Conservation (phyloP, 1,140 invertebrate genomes). For the Vanessa atalanta region DNA sequence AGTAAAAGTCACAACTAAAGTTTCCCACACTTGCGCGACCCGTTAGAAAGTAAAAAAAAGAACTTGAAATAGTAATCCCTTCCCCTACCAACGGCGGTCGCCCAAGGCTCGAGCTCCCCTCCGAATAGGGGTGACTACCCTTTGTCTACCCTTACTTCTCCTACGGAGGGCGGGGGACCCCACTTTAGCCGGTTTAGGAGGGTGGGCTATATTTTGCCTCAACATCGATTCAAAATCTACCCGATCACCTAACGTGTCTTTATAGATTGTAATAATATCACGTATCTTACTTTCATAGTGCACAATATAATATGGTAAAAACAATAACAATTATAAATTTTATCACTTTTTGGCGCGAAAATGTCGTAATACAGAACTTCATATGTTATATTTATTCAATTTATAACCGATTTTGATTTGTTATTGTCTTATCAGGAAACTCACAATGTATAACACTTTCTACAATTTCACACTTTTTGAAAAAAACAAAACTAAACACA, state of each 20-base stretch:
- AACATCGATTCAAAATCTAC: constrained; percentile 36
- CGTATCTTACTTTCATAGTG: constrained; percentile 1
- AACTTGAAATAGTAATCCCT: constrained; percentile 71
- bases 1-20: constrained; percentile 41
- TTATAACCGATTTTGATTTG: background rate
- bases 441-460: background rate
- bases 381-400: background rate
- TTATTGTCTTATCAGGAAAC: background rate
- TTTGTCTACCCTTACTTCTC: constrained; percentile 75
- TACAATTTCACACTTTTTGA: background rate
- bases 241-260: constrained; percentile 23
- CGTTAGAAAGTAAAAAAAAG: constrained; percentile 56
- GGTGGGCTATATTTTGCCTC: constrained; percentile 57
- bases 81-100: constrained; percentile 65
- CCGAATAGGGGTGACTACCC: constrained; percentile 75
- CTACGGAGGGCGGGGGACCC: constrained; percentile 72
- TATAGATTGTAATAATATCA: constrained; percentile 6
- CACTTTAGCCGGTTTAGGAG: constrained; percentile 65
- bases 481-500: constrained; percentile 7
- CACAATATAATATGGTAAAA: background rate
- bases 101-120: constrained; percentile 70
- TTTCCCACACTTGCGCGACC: constrained; percentile 53
- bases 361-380: background rate
- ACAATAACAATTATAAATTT: background rate
- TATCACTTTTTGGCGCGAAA: constrained; percentile 18